Percentiles rank a stretch among this genome's conserved stretches.
Evolutionary conservation across 2,888 invertebrate genomes (phyloP).

Genomic region (Pseudoips prasinana): DNA sequence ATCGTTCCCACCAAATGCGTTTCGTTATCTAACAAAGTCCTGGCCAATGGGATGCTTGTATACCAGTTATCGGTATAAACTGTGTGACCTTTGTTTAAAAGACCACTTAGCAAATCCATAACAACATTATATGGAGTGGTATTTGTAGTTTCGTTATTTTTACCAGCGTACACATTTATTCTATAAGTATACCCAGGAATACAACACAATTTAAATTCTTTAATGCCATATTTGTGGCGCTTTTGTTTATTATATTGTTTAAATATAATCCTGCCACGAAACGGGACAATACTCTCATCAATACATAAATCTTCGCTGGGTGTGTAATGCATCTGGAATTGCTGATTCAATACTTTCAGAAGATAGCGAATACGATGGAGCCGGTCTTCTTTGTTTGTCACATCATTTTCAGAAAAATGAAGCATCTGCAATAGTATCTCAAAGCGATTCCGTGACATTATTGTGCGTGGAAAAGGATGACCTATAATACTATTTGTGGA

Average conservation of each 20-base stretch:
- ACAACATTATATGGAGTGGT: no score
- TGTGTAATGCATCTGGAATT: not conserved
- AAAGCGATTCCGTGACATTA: conserved; percentile 37
- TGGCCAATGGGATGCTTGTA: no score
- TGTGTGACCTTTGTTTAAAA: no score
- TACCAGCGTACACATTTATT: conserved; percentile 2
- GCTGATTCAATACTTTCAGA: conserved; percentile 33
- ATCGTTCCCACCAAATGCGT: no score
- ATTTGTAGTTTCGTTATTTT: no score
- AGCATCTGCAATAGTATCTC: conserved; percentile 35
- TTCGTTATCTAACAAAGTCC: no score
- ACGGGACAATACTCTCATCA: conserved; percentile 3
- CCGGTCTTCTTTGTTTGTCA: conserved; percentile 27
- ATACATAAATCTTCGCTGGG: conserved; percentile 1
- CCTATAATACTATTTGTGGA: conserved; percentile 24
- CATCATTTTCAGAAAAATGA: no score
- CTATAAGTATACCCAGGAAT: conserved; percentile 3
- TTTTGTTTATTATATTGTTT: conserved; percentile 8
- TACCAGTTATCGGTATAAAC: conserved; percentile 1
- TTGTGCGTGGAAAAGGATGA: conserved; percentile 24
- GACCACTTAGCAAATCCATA: no score
- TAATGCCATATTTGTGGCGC: conserved; percentile 2
- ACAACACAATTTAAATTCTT: conserved; percentile 2
- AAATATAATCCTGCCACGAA: conserved; percentile 9
- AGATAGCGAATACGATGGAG: conserved; percentile 8